Evolutionary conservation across 1,140 invertebrate species (phyloP).

Genomic region (Andricus grossulariae): DNA sequence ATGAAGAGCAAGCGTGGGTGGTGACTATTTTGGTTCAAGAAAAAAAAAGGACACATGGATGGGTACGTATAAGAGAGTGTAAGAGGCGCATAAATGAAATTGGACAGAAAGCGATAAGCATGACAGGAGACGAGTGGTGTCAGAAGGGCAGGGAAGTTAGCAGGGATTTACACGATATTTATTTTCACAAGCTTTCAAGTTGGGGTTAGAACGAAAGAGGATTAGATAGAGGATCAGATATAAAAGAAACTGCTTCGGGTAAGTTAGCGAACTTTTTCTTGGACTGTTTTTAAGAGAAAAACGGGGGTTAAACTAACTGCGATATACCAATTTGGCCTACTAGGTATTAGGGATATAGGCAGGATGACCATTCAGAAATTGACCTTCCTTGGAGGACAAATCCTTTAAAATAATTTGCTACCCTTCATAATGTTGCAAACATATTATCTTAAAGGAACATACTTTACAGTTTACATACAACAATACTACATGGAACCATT

Average conservation of each 20-base stretch:
- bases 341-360: too few relatives aligned
- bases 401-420: too few relatives aligned
- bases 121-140: constrained; percentile 12
- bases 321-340: too few relatives aligned
- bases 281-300: not conserved
- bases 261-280: constrained; percentile 3
- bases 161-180: constrained; percentile 9
- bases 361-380: too few relatives aligned
- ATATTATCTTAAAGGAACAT: too few relatives aligned
- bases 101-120: constrained; percentile 24
- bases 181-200: not conserved
- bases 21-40: not conserved
- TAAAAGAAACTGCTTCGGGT: not conserved
- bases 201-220: not conserved
- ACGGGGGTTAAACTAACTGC: too few relatives aligned
- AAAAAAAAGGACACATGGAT: not conserved
- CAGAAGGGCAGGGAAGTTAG: not conserved
- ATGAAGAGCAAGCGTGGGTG: constrained; percentile 7
- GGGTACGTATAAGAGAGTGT: constrained; percentile 9
- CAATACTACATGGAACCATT: too few relatives aligned
- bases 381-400: too few relatives aligned
- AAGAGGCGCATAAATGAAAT: constrained; percentile 13
- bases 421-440: too few relatives aligned
- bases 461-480: too few relatives aligned
- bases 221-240: not conserved